Conservation (phyloP, 2,113 vertebrate species). For the Himantopus leucocephalus region DNA sequence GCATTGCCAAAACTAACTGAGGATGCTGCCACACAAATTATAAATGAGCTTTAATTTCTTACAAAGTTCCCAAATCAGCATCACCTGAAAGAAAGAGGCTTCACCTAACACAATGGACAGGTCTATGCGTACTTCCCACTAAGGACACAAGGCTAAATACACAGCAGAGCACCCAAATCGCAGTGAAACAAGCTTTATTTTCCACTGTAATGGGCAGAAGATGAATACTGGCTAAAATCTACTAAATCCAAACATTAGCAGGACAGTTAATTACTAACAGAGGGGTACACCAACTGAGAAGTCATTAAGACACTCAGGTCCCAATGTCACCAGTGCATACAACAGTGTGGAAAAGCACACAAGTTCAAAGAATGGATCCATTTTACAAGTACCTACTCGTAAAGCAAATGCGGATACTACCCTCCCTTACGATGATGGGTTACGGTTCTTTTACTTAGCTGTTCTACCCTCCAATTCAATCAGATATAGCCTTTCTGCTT, state of each 20-base stretch:
- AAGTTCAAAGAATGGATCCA: background rate
- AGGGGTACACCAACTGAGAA: background rate
- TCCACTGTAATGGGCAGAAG: background rate
- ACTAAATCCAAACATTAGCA: background rate
- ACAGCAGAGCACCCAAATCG: background rate
- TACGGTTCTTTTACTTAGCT: background rate
- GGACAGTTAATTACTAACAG: background rate
- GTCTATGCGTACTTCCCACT: background rate
- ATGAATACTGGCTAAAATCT: background rate
- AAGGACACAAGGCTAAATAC: background rate
- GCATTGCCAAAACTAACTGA: background rate
- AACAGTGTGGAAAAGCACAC: background rate
- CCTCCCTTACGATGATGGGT: background rate
- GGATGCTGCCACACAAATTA: background rate
- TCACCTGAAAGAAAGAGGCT: background rate
- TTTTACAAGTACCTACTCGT: background rate
- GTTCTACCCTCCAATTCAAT: background rate
- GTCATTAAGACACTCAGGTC: background rate
- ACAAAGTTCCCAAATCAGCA: background rate
- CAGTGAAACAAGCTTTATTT: background rate
- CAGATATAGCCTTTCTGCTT: background rate
- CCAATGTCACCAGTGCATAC: rapidly evolving
- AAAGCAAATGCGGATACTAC: background rate
- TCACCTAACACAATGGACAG: background rate
- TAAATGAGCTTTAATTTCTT: background rate